Percentiles rank a stretch among this genome's conserved stretches.
Evolutionary conservation across 2,888 invertebrate species (phyloP).

Genomic region (Limnephilus rhombicus): DNA sequence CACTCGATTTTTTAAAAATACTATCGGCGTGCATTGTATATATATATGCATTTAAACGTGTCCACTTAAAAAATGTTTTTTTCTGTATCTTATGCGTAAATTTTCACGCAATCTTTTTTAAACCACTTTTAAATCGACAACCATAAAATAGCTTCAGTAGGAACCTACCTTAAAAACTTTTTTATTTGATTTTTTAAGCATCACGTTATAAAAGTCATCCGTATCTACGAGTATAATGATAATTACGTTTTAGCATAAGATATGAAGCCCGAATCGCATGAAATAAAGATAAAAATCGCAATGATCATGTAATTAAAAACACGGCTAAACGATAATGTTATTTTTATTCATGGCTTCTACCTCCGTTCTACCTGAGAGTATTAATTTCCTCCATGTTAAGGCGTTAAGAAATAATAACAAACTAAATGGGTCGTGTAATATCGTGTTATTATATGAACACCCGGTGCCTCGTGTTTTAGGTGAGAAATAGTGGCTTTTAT

Average conservation of each 20-base stretch:
- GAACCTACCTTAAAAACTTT: neutral
- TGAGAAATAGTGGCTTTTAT: constrained; percentile 47
- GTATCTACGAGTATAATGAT: neutral
- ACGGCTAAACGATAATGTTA: constrained; percentile 50
- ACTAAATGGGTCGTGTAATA: constrained; percentile 55
- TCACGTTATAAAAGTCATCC: neutral
- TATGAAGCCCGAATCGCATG: neutral
- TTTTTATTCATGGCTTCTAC: constrained; percentile 31
- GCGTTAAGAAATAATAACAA: constrained; percentile 62
- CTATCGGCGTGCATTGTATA: too few species aligned
- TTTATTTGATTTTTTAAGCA: neutral
- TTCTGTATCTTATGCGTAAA: neutral
- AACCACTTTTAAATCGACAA: neutral
- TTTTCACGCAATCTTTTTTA: neutral
- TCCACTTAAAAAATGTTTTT: neutral
- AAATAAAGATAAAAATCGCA: neutral
- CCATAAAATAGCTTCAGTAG: neutral
- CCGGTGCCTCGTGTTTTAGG: constrained; percentile 46
- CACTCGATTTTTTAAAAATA: too few species aligned
- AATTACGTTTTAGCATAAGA: neutral
- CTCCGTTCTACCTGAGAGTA: constrained; percentile 33
- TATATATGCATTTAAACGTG: too few species aligned
- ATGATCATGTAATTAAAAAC: constrained; percentile 15
- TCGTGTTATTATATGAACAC: constrained; percentile 53
- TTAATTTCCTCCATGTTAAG: constrained; percentile 11